Base-by-base conservation (phyloP, 1,140 invertebrate genomes). In the Holotrichia oblita region DNA sequence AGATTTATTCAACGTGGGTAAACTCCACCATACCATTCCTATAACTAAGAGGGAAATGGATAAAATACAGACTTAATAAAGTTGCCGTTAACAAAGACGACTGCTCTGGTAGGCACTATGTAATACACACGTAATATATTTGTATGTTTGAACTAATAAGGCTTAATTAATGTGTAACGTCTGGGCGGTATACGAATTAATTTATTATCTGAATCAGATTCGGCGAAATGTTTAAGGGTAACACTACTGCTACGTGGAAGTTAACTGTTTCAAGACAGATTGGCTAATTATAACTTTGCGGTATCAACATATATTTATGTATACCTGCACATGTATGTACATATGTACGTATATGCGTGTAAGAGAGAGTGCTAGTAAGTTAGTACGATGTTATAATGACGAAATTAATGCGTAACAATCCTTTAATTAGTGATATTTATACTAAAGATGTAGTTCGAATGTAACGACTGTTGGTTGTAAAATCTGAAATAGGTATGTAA, bases 11-110 rank as follows among this genome's bases (percentile, higher is more conserved):
- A 17, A 27, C 22, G 27, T 69, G 24, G 24, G 61, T 69, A 69
- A n/a, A 27, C 61, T 69, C 22, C 22, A 22, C 17, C 10, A 12
- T 7, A 12, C 22, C 7, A 69, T 27, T 22, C 22, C 7, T 22
- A 9, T 14, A 14, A 27, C 7, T 69, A 27, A 34, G 27, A 12
- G 6, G 12, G 61, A 7, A 55, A 17, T 69, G 22, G 61, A 34
- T 69, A 69, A 69, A 69, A 69, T 69, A 69, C 61, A 69, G 61
- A 9, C 61, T 69, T 69, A 69, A 69, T 69, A 69, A 69, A 22
- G 22, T 69, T 34, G 2, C 27, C 20, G 27, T 12, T n/a, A 22
- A 61, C 2, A 22, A 61, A 61, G 17, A 14, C 42, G 42, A 7
- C 48, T 34, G 27, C 27, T 34, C 27, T 8, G n/a, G 2, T 48